Base-by-base conservation (phyloP, 2,888 invertebrate genomes). In the Dioctria rufipes region DNA sequence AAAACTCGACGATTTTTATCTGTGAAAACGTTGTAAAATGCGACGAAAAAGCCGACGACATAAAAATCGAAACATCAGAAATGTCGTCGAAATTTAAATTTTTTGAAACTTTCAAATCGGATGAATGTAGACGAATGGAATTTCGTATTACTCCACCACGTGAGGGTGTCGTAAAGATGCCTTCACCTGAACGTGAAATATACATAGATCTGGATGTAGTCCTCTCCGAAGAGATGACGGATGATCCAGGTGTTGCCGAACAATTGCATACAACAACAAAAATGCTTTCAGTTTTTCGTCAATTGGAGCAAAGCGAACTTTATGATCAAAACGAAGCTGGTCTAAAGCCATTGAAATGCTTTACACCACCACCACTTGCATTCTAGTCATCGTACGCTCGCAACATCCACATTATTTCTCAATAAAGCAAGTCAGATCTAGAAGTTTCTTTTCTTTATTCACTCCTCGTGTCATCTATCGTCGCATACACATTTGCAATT, bases 131-230 rank as follows among this genome's bases (percentile, higher is more conserved):
- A 84, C 91, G 93, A 85, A 94, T 93, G 88, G 91, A 93, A 88
- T 96, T 96, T 90, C 92, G 96, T 85, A 96, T 96, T 90, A 96
- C 96, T 58, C 96, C 97, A 82, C 96, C 97, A 2, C 90, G 96
- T 83, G 96, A 96, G 85, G 93, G 93, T 83, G 92, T 93, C 90
- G 91, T 91, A 82, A 93, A 93, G 81, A 83, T 87, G 83, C 85
- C 87, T 9, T 84, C 86, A 9, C 84, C 86, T 0, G 87, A 89
- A 2, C 94, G 94, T 1, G 94, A 95, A 58, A 89, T 93, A 42
- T 93, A 94, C 89, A 91, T 92, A 84, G 95, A 95, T 88, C 94
- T 95, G 5, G 91, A 92, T 81, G 92, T 95, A 51, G 93, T 93
- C 3, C 91, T 95, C 78, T 88, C 91, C 42, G 93, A 91, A 71